A percentile compares a stretch with the other conserved stretches of the same genome.
Evolutionary conservation across 2,888 invertebrate genomes (phyloP).

Genomic region (Lasioglossum malachurum): DNA sequence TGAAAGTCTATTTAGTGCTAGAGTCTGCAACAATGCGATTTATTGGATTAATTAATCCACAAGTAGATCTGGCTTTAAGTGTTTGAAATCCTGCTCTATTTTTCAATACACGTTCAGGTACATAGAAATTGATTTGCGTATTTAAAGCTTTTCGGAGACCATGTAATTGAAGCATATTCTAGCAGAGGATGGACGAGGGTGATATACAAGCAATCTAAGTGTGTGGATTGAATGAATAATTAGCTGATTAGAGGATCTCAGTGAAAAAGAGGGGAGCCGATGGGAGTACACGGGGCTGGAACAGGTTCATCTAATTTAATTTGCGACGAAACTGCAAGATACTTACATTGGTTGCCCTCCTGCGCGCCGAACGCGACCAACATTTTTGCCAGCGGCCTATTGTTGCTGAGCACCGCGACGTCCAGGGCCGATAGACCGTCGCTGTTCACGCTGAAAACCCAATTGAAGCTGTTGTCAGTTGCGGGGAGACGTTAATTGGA

Average conservation of each 20-base stretch:
- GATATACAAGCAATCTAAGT: too few species aligned
- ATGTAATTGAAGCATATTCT: too few species aligned
- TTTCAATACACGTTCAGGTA: too few species aligned
- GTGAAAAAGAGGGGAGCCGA: not conserved
- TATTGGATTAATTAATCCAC: too few species aligned
- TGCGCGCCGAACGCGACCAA: conserved; percentile 94
- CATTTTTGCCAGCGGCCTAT: conserved; percentile 95
- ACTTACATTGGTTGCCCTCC: conserved; percentile 94
- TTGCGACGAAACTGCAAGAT: conserved; percentile 25
- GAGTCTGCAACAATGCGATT: too few species aligned
- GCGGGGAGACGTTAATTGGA: conserved; percentile 5
- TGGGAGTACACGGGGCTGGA: not conserved
- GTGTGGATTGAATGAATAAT: too few species aligned
- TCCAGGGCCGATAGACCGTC: conserved; percentile 96
- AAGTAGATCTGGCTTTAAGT: too few species aligned
- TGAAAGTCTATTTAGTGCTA: not conserved
- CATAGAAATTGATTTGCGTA: too few species aligned
- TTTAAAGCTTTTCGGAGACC: too few species aligned
- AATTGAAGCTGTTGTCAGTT: conserved; percentile 24
- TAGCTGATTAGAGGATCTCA: not conserved
- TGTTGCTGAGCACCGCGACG: conserved; percentile 96
- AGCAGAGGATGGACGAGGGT: too few species aligned
- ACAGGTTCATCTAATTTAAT: not conserved
- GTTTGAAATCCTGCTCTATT: too few species aligned
- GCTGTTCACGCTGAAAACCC: conserved; percentile 90